Evolutionary conservation across 2,113 vertebrate species (phyloP).

Genomic region (Phalacrocorax carbo): DNA sequence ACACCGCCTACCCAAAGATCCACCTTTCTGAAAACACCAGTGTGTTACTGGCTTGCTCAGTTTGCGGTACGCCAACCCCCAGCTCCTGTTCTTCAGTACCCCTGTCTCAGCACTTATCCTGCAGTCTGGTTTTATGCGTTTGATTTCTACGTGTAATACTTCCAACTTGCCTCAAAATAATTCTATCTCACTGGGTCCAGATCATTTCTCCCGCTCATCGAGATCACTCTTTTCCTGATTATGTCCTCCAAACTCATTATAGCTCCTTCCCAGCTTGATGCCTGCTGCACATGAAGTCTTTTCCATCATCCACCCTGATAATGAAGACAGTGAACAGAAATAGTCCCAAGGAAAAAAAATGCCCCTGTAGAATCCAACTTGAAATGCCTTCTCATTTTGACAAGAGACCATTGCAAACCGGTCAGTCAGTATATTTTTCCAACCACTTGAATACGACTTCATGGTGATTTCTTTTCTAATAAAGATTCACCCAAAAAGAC

Average conservation of each 20-base stretch:
- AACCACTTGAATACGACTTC: not conserved
- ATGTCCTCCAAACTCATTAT: conserved; percentile 4
- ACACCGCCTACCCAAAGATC: conserved; percentile 46
- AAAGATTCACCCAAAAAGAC: not conserved
- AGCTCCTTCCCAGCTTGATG: conserved; percentile 27
- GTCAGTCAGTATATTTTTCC: not conserved
- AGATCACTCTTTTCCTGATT: conserved; percentile 21
- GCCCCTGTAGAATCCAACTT: not conserved
- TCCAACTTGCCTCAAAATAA: conserved; percentile 20
- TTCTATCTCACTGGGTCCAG: not conserved
- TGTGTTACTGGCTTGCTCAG: conserved; percentile 46
- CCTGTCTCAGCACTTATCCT: conserved; percentile 43
- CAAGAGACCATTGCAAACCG: not conserved
- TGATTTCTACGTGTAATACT: not conserved
- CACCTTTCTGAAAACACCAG: conserved; percentile 54
- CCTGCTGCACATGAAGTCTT: conserved; percentile 1
- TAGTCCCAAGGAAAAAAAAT: conserved; percentile 36
- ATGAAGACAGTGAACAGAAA: conserved; percentile 53
- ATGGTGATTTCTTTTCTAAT: not conserved
- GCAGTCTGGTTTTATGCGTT: conserved; percentile 25
- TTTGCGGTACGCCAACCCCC: not conserved
- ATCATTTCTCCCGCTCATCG: not conserved
- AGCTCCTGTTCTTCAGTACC: not conserved
- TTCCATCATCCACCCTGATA: conserved; percentile 42
- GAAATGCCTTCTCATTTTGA: conserved; percentile 1